Evolutionary conservation across 2,113 vertebrate genomes (phyloP), one percentile per base, ranked within the genome.

Genomic region (Pachycephala philippinensis): DNA sequence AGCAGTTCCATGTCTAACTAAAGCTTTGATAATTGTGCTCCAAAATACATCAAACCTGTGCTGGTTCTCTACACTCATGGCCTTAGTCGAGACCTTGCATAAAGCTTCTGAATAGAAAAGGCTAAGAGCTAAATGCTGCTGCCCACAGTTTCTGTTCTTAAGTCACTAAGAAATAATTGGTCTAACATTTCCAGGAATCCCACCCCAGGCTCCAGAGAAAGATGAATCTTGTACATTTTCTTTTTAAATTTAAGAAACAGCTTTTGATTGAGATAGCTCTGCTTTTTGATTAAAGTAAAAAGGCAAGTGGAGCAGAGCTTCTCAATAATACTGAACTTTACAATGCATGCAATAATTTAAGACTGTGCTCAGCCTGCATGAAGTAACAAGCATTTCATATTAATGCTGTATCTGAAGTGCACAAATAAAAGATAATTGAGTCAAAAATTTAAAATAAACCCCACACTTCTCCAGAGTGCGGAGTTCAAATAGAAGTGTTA

Each of bases 381-480:
- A 82, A 84, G 68, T 50, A 84, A 66, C 30, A 80, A 90, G 64
- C 4, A 1, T 56, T 94, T 93, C 45, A 37, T 88, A 77, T 86
- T 86, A 92, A 77, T 80, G 47, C 24, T 49, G 39, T 35, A 80
- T 66, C 68, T 59, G 59, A 93, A 61, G 19, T 35, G 56, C 64
- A 90, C 42, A 94, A 91, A 85, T 77, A 83, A 59, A 31, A 86
- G 45, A 92, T 81, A 88, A 90, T 63, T 56, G 57, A 94, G 68
- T 84, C 18, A 78, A 94, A 93, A 93, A 45, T 28, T 26, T 69
- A 71, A 94, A 93, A 77, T 17, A 80, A 84, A 90, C 24, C 30
- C n/a, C 44, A 71, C 28, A 23, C 4, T 65, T 80, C 70, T 95
- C 22, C 31, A 50, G 49, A 56, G 31, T 3, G 11, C 40, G 68